A percentile compares a stretch with the other conserved stretches of the same genome.
These are phyloP conservation scores for Plestiodon gilberti DNA, from an alignment of 2,113 vertebrate species.

Conservation along the genomic window DNA sequence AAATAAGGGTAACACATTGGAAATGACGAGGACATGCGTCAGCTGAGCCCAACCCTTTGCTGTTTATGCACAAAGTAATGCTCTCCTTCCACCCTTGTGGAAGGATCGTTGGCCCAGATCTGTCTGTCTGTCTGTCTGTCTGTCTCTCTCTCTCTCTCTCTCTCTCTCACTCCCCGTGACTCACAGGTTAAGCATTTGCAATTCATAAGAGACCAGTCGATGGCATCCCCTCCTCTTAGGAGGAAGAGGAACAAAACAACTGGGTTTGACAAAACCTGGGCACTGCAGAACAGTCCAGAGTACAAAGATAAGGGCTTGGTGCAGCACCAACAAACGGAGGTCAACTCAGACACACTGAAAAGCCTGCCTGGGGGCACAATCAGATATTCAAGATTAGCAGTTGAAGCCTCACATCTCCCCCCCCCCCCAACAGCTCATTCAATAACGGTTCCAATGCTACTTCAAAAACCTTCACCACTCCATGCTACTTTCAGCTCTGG, in stretches of 20 bases:
- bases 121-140: no score
- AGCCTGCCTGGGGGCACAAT: not conserved
- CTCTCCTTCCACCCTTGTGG: not conserved
- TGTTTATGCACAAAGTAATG: no score
- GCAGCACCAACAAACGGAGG: not conserved
- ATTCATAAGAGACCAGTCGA: not conserved
- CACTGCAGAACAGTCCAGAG: not conserved
- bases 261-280: not conserved
- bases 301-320: not conserved
- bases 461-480: no score
- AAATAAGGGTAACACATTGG: no score
- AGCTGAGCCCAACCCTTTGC: not conserved
- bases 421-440: not conserved
- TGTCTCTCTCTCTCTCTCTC: no score
- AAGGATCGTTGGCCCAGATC: not conserved
- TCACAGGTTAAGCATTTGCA: not conserved
- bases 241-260: no score
- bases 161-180: not conserved
- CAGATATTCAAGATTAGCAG: not conserved
- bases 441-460: not conserved
- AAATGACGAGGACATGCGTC: not conserved
- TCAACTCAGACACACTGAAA: not conserved
- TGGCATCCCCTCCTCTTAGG: not conserved
- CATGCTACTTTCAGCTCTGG: no score
- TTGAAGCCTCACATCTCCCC: not conserved